Evolutionary conservation across 2,797 vertebrate genomes (phyloP).

Genomic region (Pipistrellus kuhlii): DNA sequence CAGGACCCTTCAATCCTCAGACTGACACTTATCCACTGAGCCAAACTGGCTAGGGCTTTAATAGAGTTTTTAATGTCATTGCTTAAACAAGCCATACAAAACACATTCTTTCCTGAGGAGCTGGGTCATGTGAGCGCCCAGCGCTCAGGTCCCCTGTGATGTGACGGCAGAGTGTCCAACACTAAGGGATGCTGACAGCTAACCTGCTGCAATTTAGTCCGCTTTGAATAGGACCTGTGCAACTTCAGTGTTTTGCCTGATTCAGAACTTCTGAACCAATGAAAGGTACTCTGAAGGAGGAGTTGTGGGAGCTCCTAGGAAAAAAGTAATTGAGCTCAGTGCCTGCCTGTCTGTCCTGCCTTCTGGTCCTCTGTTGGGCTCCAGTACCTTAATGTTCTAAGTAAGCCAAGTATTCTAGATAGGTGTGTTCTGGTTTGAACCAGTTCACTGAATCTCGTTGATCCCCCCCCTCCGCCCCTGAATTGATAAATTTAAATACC

Average conservation of each 20-base stretch:
- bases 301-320: background rate
- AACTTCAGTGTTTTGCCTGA: background rate
- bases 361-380: background rate
- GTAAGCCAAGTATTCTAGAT: background rate
- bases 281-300: background rate
- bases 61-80: background rate
- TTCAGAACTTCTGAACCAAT: constrained; percentile 4
- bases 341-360: background rate
- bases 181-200: background rate
- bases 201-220: background rate
- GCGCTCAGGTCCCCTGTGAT: background rate
- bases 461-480: background rate
- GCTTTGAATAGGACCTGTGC: background rate
- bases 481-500: background rate
- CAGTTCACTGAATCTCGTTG: background rate
- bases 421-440: background rate
- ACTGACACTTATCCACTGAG: too few relatives aligned
- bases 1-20: too few relatives aligned
- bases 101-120: background rate
- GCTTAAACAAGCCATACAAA: background rate
- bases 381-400: background rate
- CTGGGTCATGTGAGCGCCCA: background rate
- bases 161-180: accelerated
- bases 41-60: too few relatives aligned
- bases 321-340: background rate